Base-by-base conservation (phyloP, 2,113 vertebrate species). In the Oreochromis tanganicae region DNA sequence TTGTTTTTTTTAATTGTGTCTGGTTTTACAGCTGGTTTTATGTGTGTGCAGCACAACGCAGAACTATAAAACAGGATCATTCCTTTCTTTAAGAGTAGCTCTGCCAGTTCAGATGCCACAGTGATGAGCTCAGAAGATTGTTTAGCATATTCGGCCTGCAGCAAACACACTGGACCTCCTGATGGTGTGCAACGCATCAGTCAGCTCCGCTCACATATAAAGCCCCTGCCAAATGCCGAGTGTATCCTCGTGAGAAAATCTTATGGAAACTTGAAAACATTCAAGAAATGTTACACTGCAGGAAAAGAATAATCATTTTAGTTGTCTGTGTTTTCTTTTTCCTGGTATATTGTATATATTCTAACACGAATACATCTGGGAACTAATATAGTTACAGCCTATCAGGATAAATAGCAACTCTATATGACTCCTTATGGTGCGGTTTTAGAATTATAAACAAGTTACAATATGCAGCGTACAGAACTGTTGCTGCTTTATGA, bases 81-180 rank as follows among this genome's bases (percentile, higher is more conserved):
- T 84, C 24, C 52, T 75, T 27, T 13, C 73, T 57, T 36, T 79
- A 43, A 63, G 75, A 3, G 32, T 29, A 81, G 19, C 38, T 3
- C 13, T 2, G 9, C 38, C 43, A 54, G 57, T 56, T 91, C 59
- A 85, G 59, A 82, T 38, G 38, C 59, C 85, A 27, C 80, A 80
- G 48, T 52, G 13, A 57, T 16, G 66, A 82, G 88, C 80, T 82
- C 61, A 38, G 75, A 81, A 52, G 55, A 84, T 87, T 16, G 61
- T 83, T 91, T 81, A 84, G 71, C 90, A 81, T 87, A 71, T 71
- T 68, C 86, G 43, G 80, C 91, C 91, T 57, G 79, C 83, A 90
- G 88, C 80, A 46, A 88, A 92, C 57, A 81, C 78, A 29, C 34
- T 41, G 82, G 91, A 90, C 88, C 75, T 83, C 83, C 84, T 71